Conservation (phyloP, 2,888 invertebrate genomes). For the Micropterix aruncella region DNA sequence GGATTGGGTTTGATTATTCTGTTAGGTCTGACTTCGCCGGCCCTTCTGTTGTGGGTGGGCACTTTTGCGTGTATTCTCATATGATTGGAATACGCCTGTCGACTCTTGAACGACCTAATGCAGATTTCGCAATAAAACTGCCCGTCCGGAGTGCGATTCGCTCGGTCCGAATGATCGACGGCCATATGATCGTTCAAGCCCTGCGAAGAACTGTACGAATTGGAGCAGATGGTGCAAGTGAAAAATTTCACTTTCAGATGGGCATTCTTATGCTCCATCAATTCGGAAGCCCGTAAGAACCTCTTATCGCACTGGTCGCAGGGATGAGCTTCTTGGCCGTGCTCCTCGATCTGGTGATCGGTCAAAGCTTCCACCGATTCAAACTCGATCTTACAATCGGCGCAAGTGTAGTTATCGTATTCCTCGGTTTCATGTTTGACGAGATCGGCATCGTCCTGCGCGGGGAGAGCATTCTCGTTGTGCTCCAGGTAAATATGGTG, state of each 20-base stretch:
- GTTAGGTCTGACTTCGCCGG: constrained; percentile 20
- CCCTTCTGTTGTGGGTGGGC: constrained; percentile 34
- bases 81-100: constrained; percentile 39
- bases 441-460: constrained; percentile 28
- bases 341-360: constrained; percentile 39
- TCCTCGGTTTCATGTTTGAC: constrained; percentile 37
- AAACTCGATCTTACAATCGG: constrained; percentile 44
- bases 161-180: constrained; percentile 29
- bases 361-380: constrained; percentile 42
- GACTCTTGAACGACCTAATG: constrained; percentile 41
- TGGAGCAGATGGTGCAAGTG: constrained; percentile 41
- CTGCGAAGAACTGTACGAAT: constrained; percentile 47
- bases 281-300: constrained; percentile 42
- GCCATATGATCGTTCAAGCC: constrained; percentile 42
- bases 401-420: constrained; percentile 39
- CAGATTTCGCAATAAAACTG: constrained; percentile 44
- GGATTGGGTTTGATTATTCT: neutral
- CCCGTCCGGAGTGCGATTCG: constrained; percentile 19
- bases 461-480: constrained; percentile 23
- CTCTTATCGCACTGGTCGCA: constrained; percentile 50
- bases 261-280: constrained; percentile 49
- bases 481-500: constrained; percentile 44
- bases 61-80: constrained; percentile 39
- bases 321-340: constrained; percentile 36
- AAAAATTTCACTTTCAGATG: constrained; percentile 53